Evolutionary conservation across 1,140 invertebrate genomes (phyloP), one percentile per base, ranked within the genome.

Genomic region (Nasonia vitripennis): DNA sequence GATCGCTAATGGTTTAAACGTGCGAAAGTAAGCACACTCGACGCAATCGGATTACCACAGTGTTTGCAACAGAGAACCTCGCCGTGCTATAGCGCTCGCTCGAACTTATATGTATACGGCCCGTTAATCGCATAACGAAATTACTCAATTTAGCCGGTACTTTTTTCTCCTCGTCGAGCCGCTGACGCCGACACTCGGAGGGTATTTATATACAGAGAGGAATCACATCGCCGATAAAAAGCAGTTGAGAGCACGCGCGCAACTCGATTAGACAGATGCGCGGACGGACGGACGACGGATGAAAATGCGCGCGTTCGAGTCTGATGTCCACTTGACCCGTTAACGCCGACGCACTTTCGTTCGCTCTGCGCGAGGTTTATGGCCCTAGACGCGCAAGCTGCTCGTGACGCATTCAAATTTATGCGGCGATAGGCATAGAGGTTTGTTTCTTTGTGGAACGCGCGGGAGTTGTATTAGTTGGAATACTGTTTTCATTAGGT

Each of bases 11-110:
- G 78, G 89, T 48, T 87, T 87, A 90, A 89, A 90, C 89, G 89
- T 89, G 89, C 89, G 89, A 89, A 89, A 89, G 86, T 89, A 88
- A 89, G 89, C 82, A 78, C 87, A 83, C 88, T 89, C 73, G 73
- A 31, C 11, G 48, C 74, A 84, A 84, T 84, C 82, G 75, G 82
- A 85, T 85, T 85, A 85, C 62, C 70, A 48, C 23, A 68, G 74
- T 68, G 27, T 71, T 45, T 68, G 45, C 31, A 45, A 34, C 14
- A 48, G 55, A 81, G 27, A 37, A 23, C 75, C 34, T 37, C 34
- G 41, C 55, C 55, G 55, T 6, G 0, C 17, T 55, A 20, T 34
- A n/a, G 48, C 48, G 10, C 62, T 31, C 31, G 27, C 27, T 27
- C 27, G 27, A 27, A 23, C 10, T 9, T 45, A 45, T 45, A 45